Evolutionary conservation across 2,797 vertebrate genomes (phyloP).

Genomic region (Champsocephalus gunnari): DNA sequence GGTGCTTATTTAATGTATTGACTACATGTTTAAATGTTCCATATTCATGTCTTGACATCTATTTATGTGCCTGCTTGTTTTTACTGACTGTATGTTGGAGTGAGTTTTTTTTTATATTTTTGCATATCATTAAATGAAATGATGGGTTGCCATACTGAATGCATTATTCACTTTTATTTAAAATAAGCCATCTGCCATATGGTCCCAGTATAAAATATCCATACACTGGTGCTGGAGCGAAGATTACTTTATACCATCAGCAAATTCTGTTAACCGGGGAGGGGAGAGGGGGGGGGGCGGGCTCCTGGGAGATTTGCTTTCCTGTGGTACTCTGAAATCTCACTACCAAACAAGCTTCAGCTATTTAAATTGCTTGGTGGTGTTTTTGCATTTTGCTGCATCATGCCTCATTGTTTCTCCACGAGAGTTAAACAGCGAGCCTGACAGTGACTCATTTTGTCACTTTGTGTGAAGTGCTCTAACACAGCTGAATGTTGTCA

Average conservation of each 20-base stretch:
- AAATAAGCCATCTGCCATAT: constrained; percentile 74
- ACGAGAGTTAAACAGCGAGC: constrained; percentile 3
- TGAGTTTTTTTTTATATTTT: not conserved
- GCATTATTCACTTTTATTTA: constrained; percentile 78
- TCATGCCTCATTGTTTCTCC: constrained; percentile 33
- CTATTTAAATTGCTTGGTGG: constrained; percentile 45
- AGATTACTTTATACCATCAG: constrained; percentile 69
- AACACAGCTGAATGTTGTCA: constrained; percentile 18
- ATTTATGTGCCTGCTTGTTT: not conserved
- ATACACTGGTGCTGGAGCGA: constrained; percentile 51
- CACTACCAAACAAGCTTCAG: constrained; percentile 43
- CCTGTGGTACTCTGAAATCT: constrained; percentile 37
- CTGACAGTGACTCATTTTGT: constrained; percentile 7
- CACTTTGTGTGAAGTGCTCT: constrained; percentile 22
- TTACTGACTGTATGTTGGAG: constrained; percentile 25
- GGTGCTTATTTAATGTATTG: constrained; percentile 4
- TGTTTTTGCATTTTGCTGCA: constrained; percentile 64
- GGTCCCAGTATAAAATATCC: constrained; percentile 65
- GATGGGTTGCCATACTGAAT: constrained; percentile 45
- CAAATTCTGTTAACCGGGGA: constrained; percentile 66
- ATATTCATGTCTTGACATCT: not conserved
- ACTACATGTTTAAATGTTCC: not conserved
- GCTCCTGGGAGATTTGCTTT: constrained; percentile 49
- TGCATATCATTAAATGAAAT: constrained; percentile 46
- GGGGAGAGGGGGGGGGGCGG: constrained; percentile 5